A percentile compares a stretch with the other conserved stretches of the same genome.
Evolutionary conservation across 2,113 vertebrate species (phyloP).

Genomic region (Chamaetylas fuelleborni): DNA sequence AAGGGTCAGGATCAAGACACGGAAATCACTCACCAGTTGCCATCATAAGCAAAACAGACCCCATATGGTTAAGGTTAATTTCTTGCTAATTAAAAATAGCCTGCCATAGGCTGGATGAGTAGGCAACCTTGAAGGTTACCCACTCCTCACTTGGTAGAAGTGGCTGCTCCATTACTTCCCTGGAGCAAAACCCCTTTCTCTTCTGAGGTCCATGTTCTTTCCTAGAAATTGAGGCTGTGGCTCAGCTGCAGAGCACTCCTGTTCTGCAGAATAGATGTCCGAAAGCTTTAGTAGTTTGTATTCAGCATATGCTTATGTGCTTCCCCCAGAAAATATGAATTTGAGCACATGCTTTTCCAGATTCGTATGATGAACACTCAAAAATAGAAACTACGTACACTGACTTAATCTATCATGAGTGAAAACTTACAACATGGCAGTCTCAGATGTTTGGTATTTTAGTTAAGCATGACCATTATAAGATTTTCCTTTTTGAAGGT

Average conservation of each 20-base stretch:
- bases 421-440: neutral
- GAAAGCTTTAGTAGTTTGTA: neutral
- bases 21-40: neutral
- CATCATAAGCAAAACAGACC: neutral
- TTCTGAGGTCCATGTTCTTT: neutral
- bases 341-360: neutral
- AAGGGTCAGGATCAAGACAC: neutral
- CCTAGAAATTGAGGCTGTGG: rapidly evolving
- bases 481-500: neutral
- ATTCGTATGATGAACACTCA: neutral
- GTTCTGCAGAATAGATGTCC: neutral
- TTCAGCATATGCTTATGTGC: neutral
- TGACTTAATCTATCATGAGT: neutral
- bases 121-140: neutral
- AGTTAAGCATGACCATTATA: neutral
- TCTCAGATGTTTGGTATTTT: neutral
- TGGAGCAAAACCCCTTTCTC: neutral
- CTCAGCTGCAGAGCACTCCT: neutral
- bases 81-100: neutral
- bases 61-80: neutral
- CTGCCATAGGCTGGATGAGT: neutral
- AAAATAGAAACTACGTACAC: neutral
- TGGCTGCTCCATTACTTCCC: neutral
- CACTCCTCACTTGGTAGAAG: neutral
- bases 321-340: neutral